Percentiles rank a stretch among this genome's conserved stretches.
Evolutionary conservation across 64 coral and sea anemone species (phyloP).

Genomic region (Pocillopora damicornis): DNA sequence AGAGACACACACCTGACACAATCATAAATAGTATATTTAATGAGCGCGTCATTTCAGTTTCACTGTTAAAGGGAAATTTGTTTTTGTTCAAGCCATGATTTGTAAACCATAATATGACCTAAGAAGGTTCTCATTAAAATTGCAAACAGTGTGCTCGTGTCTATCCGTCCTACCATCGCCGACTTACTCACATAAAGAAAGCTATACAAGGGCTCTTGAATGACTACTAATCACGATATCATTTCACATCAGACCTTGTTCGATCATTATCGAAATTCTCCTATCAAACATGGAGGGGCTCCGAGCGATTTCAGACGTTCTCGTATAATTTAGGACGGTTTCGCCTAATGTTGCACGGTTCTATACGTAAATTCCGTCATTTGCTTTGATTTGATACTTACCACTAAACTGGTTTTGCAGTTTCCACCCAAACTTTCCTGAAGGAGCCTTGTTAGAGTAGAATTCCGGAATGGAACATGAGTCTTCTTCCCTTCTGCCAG

Average conservation of each 20-base stretch:
- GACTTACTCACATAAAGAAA: no score
- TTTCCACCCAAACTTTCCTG: conserved; percentile 99
- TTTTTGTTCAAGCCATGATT: no score
- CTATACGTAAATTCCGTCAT: no score
- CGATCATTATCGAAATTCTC: no score
- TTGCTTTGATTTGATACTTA: conserved; percentile 23
- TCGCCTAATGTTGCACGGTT: no score
- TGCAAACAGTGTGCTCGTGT: no score
- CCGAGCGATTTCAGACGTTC: neutral
- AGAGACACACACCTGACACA: conserved; percentile 81
- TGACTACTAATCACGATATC: neutral
- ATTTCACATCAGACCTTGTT: no score
- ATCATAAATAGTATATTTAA: neutral
- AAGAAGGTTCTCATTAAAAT: neutral
- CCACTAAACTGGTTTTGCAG: conserved; percentile 97
- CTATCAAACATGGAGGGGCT: no score
- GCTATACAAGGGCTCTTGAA: no score
- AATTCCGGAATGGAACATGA: conserved; percentile 93
- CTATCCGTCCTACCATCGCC: no score
- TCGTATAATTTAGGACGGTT: neutral
- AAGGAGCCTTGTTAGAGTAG: conserved; percentile 86
- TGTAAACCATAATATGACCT: neutral
- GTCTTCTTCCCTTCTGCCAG: conserved; percentile 86
- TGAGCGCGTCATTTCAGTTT: neutral
- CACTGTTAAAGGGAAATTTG: no score